Evolutionary conservation across 2,113 vertebrate species (phyloP).

Genomic region (Chunga burmeisteri): DNA sequence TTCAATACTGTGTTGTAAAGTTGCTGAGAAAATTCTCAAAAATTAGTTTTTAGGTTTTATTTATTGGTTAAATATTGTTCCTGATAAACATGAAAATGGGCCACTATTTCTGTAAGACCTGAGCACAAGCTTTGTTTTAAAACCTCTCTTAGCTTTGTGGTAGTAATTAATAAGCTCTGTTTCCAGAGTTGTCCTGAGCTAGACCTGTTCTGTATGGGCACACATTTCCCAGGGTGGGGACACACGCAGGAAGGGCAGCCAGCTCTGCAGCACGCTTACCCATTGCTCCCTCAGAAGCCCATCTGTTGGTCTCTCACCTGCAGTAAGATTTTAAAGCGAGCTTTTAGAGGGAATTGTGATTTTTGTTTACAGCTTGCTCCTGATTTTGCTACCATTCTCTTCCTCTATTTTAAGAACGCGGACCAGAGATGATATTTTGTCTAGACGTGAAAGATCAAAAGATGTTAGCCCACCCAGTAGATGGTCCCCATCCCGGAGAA

Average conservation of each 20-base stretch:
- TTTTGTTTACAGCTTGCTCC: neutral
- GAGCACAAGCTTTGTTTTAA: neutral
- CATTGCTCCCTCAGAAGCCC: neutral
- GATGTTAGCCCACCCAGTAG: conserved; percentile 74
- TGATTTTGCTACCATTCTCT: neutral
- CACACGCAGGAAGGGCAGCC: neutral
- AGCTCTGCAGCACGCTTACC: neutral
- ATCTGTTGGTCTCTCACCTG: neutral
- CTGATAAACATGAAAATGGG: neutral
- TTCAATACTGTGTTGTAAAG: neutral
- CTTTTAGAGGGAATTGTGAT: neutral
- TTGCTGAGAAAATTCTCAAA: neutral
- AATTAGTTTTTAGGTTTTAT: neutral
- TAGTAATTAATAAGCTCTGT: neutral
- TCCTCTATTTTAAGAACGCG: conserved; percentile 69
- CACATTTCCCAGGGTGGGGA: neutral
- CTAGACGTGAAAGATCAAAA: conserved; percentile 78
- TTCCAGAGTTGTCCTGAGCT: neutral
- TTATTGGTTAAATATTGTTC: neutral
- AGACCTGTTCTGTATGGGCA: neutral
- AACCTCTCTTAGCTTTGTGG: neutral
- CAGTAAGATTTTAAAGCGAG: neutral
- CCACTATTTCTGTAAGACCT: neutral
- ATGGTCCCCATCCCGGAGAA: conserved; percentile 79
- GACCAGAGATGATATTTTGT: conserved; percentile 78